Conservation (phyloP, 2,797 vertebrate species). For the Allobates femoralis region DNA sequence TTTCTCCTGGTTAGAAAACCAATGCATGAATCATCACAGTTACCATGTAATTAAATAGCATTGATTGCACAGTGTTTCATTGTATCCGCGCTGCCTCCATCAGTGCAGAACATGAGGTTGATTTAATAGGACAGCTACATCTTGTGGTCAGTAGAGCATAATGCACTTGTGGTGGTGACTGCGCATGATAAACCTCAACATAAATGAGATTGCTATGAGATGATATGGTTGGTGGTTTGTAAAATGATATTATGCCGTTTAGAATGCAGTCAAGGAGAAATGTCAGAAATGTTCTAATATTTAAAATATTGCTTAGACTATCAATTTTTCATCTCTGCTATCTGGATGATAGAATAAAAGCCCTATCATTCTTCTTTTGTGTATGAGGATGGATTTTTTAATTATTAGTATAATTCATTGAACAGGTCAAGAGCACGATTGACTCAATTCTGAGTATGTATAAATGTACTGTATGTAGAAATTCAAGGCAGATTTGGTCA, state of each 20-base stretch:
- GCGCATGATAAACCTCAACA: background rate
- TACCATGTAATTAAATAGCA: background rate
- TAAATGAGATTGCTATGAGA: constrained; percentile 20
- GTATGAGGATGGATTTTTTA: background rate
- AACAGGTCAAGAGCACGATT: background rate
- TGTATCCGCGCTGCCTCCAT: background rate
- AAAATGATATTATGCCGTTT: constrained; percentile 26
- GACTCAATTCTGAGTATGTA: background rate
- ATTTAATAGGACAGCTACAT: constrained; percentile 24
- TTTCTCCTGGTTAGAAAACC: background rate
- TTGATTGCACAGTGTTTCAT: background rate
- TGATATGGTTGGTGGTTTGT: constrained; percentile 18
- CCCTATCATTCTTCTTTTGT: background rate
- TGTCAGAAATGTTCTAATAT: background rate
- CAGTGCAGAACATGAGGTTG: background rate
- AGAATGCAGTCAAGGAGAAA: constrained; percentile 1
- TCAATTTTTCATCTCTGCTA: constrained; percentile 2
- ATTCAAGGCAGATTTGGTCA: background rate
- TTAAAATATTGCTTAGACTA: constrained; percentile 1
- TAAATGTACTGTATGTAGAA: constrained; percentile 2
- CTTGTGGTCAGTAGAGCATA: constrained; percentile 39
- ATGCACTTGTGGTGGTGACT: constrained; percentile 4
- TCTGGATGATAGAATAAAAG: background rate
- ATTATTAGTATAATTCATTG: constrained; percentile 9
- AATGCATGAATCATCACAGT: background rate